phyloP scores from a whole-genome alignment of 2,888 invertebrate species.

The Megalurothrips usitatus region DNA sequence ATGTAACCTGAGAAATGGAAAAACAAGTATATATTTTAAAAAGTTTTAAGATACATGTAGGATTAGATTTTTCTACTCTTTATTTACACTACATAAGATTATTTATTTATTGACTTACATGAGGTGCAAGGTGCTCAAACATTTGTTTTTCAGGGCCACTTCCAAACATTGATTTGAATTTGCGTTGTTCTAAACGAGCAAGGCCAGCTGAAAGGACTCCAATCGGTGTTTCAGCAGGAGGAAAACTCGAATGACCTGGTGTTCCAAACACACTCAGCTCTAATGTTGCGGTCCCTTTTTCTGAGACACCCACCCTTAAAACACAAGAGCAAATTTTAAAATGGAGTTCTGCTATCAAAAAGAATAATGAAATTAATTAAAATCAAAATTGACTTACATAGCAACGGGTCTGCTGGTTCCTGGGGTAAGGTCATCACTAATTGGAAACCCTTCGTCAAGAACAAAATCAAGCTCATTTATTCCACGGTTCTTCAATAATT shows the following conservation, averaged over 20 bases:
- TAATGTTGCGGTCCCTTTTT: slow-evolving; percentile 48
- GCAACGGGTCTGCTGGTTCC: slow-evolving; percentile 44
- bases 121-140: slow-evolving; percentile 38
- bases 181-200: slow-evolving; percentile 45
- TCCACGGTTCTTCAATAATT: slow-evolving; percentile 41
- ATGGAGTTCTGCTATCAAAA: not conserved
- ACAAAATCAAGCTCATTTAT: slow-evolving; percentile 46
- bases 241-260: slow-evolving; percentile 51
- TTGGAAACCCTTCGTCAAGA: slow-evolving; percentile 50
- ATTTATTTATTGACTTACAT: slow-evolving; percentile 36
- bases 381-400: slow-evolving; percentile 36
- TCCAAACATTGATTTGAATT: slow-evolving; percentile 46
- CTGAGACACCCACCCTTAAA: slow-evolving; percentile 47
- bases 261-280: slow-evolving; percentile 44
- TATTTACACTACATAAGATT: too few species aligned
- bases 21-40: not conserved
- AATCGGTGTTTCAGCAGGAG: slow-evolving; percentile 47
- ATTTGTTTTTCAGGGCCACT: slow-evolving; percentile 38
- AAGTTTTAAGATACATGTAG: not conserved
- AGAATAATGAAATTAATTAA: not conserved
- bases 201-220: slow-evolving; percentile 48
- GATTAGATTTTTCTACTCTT: not conserved
- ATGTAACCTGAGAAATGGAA: slow-evolving; percentile 38
- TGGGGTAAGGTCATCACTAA: slow-evolving; percentile 45
- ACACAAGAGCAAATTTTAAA: not conserved